Evolutionary conservation across 2,113 vertebrate species (phyloP), one percentile per base, ranked within the genome.

Genomic region (Oryzias melastigma): DNA sequence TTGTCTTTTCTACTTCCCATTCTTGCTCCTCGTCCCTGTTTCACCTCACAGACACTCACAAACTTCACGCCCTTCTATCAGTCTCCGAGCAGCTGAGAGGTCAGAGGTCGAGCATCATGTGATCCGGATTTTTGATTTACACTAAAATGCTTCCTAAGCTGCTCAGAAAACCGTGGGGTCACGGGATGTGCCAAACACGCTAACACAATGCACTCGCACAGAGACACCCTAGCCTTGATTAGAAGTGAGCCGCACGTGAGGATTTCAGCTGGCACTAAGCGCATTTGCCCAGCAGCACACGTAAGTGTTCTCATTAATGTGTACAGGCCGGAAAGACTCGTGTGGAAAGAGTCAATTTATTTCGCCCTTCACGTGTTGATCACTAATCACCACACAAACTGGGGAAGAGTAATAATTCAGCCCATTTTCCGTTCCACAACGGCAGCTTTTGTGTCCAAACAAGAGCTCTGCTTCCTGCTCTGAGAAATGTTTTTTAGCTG

Each of bases 61-160:
- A 45, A 46, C 35, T 18, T 22, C 12, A 62, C 43, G 63, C 16
- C 62, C 53, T 65, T 14, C 50, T 49, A 52, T 59, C 18, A 41
- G 41, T 49, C 44, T 29, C n/a, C 18, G 57, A 58, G 54, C 13
- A 24, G 41, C 40, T 29, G 20, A 35, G 24, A 62, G 69, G 54
- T 83, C 78, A 68, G 48, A 75, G 65, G 55, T 85, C 74, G 77
- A 20, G 57, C 50, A 75, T 81, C 81, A 84, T 78, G 83, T 80
- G 77, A 73, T 67, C 19, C 22, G 47, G 67, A 73, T 62, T 65
- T 65, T 71, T 77, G 73, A 78, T 73, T 44, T 53, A 77, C 71
- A 45, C 65, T 61, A 68, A 65, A 73, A 58, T 43, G 18, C 72
- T 57, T 62, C 77, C 65, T 82, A 78, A 84, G 82, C 84, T 61